Base-by-base conservation (phyloP, 2,888 invertebrate species). In the Physocephala rufipes region DNA sequence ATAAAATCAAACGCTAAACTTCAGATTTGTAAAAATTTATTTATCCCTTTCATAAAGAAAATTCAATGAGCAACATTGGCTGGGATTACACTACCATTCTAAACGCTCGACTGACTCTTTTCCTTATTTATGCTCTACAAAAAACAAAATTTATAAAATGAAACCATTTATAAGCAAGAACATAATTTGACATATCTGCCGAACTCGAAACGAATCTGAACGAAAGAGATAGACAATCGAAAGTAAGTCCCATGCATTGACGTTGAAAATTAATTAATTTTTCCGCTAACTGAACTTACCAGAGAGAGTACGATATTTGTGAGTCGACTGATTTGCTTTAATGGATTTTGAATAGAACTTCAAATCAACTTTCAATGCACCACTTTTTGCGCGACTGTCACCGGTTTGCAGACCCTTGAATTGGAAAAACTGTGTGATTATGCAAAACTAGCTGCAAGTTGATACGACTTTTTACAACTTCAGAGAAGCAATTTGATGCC, bases 321-420 rank as follows among this genome's bases (percentile, higher is more conserved):
- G n/a, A 49, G 49, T n/a, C 16, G 49, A 49, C 19, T 15, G n/a
- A 12, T 2, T 24, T 0, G 24, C 28, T 58, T 58, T 24, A 15
- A 28, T 58, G 28, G 24, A 36, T 36, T 36, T 7, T 36, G 9
- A 36, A 7, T 7, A 36, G 36, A 7, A 53, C 51, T 65, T 66
- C 12, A 13, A 45, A n/a, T 30, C 19, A 30, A 51, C 61, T 68
- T 68, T 68, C 49, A 36, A n/a, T n/a, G n/a, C 68, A 68, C 61
- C 36, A 19, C 28, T 36, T 36, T 68, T 68, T 28, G 7, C 9
- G 55, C 21, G 15, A 36, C 13, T 28, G 19, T 15, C 24, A 36
- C 21, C n/a, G 30, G 36, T 67, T 67, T n/a, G n/a, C n/a, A n/a
- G 43, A 55, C 26, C 19, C 15, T 64, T 49, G 26, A 36, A n/a